Base-by-base conservation (phyloP, 2,888 invertebrate species). In the Netelia melanura region DNA sequence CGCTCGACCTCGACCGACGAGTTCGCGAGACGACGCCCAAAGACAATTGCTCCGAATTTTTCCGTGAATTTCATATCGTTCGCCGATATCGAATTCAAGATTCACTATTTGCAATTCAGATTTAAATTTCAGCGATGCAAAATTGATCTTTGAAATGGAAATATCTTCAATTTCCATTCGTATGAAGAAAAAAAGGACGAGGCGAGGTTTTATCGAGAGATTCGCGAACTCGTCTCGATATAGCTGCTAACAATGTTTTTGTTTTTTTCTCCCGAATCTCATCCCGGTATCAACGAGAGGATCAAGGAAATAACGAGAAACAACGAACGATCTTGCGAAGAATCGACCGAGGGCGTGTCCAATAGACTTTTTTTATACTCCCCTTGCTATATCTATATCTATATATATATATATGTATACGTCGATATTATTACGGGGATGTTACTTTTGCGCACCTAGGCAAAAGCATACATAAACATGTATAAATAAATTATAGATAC, bases 261-360 rank as follows among this genome's bases (percentile, higher is more conserved):
- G 17, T 30, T 30, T 30, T 30, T 30, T 30, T 5, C 30, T 30
- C 30, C 30, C 30, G 30, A 30, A 30, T 30, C 30, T 30, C 30
- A 30, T 30, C 30, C 30, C 6, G 30, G 9, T 75, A 75, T 75
- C 75, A 30, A 11, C 10, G 52, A 52, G 14, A 3, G 23, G 25
- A 67, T 67, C 77, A 61, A 44, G 77, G 77, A 77, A 77, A 68
- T 67, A 67, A 56, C 65, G 44, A 77, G 44, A 43, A 61, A 61
- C 72, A 54, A 54, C 5, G 11, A 67, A 56, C 67, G 77, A 77
- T 54, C 56, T 65, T 56, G 56, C 44, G 65, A 52, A 76, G 65
- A 38, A 67, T 67, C 23, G 58, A 21, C 5, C 30, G 30, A 43
- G 67, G 77, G 77, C 67, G 77, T 58, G 67, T 38, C 67, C 58